Evolutionary conservation across 1,140 invertebrate species (phyloP), one percentile per base, ranked within the genome.

Genomic region (Eurosta solidaginis): DNA sequence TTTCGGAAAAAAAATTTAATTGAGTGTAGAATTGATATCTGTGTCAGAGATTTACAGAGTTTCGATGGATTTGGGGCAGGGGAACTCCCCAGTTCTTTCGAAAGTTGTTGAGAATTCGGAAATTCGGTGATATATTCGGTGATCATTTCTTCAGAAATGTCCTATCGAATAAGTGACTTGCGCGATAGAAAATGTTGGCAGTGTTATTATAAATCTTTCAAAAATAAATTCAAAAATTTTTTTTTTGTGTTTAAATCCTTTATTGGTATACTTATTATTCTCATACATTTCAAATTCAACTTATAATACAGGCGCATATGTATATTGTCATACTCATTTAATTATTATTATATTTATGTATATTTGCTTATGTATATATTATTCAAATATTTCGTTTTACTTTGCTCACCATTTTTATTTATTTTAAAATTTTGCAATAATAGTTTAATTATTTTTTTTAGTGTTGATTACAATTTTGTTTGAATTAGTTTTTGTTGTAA

Each of bases 301-400:
- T 77, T 54, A 77, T 77, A 45, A 77, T 77, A 77, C 49, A 77
- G 84, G 84, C 84, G 84, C 80, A 81, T 82, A 86, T 68, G 59
- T 68, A 68, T 86, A 86, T 86, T 86, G 84, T 86, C 84, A 78
- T 78, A 75, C 27, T 77, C 49, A 77, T 54, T 77, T 77, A 54
- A 76, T 25, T 44, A 76, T 52, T 59, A 59, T 6, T 40, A 20
- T n/a, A 68, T 42, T 20, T 68, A 68, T 40, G 40, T 68, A 20
- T 42, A 40, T 59, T 9, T 54, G n/a, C 45, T 20, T 54, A 49
- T 49, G 3, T 49, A 7, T 49, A 20, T 59, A 17, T 54, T 7
- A 29, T 59, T 14, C 33, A 59, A 33, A 33, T 59, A 59, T 25
- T 52, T 0, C 5, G 2, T 25, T 22, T 25, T 22, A 52, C 12